A percentile compares a stretch with the other conserved stretches of the same genome.
These are phyloP conservation scores for Neosilurus mollespiculum DNA, from an alignment of 2,797 vertebrate genomes.

Conservation along the genomic window DNA sequence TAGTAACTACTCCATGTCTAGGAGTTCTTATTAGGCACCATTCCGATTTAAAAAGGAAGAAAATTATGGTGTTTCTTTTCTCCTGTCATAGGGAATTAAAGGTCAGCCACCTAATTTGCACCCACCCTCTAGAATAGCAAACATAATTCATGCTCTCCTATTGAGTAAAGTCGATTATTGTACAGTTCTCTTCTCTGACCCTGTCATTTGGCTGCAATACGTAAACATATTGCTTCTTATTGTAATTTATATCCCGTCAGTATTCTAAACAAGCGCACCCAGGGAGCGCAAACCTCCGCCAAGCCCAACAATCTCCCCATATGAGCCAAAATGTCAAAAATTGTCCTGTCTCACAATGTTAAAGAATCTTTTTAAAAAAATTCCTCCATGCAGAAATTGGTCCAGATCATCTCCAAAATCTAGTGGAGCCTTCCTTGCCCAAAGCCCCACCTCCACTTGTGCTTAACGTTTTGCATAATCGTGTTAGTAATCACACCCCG, in stretches of 20 bases:
- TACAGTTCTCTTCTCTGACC: neutral
- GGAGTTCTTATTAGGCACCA: neutral
- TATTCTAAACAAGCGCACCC: too few relatives aligned
- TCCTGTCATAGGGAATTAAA: neutral
- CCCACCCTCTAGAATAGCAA: neutral
- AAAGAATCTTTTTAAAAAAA: too few relatives aligned
- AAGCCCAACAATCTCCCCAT: too few relatives aligned
- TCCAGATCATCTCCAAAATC: too few relatives aligned
- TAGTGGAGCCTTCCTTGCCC: too few relatives aligned
- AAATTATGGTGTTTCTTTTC: slow-evolving; percentile 5
- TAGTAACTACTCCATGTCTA: neutral
- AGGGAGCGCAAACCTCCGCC: too few relatives aligned
- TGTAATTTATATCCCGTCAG: neutral
- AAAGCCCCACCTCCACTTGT: too few relatives aligned
- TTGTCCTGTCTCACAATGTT: too few relatives aligned
- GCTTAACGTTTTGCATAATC: too few relatives aligned
- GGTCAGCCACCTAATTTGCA: slow-evolving; percentile 6
- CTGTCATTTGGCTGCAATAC: neutral
- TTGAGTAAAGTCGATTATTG: neutral
- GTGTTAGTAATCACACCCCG: too few relatives aligned
- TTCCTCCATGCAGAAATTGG: too few relatives aligned
- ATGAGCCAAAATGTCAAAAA: too few relatives aligned
- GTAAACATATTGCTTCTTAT: neutral
- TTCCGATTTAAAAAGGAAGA: slow-evolving; percentile 3
- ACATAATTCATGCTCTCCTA: neutral